Evolutionary conservation across 2,888 invertebrate genomes (phyloP).

Genomic region (Xestobium rufovillosum): DNA sequence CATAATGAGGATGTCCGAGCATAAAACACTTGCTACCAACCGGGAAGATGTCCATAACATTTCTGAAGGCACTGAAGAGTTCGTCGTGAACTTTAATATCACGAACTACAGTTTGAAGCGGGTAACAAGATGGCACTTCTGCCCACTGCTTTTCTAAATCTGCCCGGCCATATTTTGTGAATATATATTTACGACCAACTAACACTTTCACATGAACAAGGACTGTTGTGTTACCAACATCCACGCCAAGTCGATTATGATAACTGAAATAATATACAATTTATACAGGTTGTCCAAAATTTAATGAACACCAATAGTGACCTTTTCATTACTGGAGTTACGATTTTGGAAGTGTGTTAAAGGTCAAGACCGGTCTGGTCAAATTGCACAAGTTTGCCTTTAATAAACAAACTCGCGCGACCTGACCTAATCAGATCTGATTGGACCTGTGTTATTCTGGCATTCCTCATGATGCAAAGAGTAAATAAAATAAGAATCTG

Average conservation of each 20-base stretch:
- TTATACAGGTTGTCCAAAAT: too few species aligned
- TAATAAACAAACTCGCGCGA: too few species aligned
- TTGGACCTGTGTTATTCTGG: too few species aligned
- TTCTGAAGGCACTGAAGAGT: conserved; percentile 33
- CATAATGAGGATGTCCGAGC: conserved; percentile 73
- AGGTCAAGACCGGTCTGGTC: too few species aligned
- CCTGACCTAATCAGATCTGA: too few species aligned
- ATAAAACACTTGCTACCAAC: conserved; percentile 64
- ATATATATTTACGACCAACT: conserved; percentile 58
- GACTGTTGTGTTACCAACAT: conserved; percentile 58
- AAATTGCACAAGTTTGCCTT: too few species aligned
- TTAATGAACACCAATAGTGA: too few species aligned
- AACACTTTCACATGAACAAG: conserved; percentile 66
- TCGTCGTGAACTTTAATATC: conserved; percentile 46
- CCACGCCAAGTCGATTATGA: conserved; percentile 68
- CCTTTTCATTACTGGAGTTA: too few species aligned
- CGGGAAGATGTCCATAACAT: conserved; percentile 60
- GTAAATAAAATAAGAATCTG: too few species aligned
- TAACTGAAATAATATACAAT: conserved; percentile 50
- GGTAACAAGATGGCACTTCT: conserved; percentile 53
- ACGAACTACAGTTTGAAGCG: conserved; percentile 59
- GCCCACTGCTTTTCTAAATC: conserved; percentile 69
- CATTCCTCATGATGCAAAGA: too few species aligned
- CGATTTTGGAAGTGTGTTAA: too few species aligned
- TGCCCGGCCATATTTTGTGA: conserved; percentile 54